Percentiles rank a stretch among this genome's conserved stretches.
These are phyloP conservation scores for Danio rerio DNA, from an alignment of 2,113 vertebrate genomes.

Conservation along the genomic window DNA sequence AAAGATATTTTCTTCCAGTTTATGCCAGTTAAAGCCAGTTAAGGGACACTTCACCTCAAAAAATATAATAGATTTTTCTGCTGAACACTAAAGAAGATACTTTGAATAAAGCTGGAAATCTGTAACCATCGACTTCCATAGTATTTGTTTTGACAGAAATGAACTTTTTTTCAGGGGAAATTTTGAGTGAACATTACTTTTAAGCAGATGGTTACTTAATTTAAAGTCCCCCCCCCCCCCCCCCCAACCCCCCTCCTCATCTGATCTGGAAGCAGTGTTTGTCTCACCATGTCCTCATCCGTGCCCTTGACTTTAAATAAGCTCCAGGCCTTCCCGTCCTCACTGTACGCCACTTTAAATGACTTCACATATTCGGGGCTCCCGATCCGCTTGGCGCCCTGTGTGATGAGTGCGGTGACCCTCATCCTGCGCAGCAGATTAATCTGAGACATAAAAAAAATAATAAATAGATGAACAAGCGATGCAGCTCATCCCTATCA, in stretches of 20 bases:
- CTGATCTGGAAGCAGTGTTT: neutral
- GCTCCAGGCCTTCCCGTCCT: constrained; percentile 82
- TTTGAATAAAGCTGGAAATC: too few species aligned
- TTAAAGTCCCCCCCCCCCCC: too few species aligned
- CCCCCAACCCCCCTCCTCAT: constrained; percentile 8
- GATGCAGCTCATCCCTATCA: constrained; percentile 25
- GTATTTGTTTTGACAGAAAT: too few species aligned
- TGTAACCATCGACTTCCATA: too few species aligned
- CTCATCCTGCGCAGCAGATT: constrained; percentile 87
- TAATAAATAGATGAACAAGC: neutral
- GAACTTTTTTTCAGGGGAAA: too few species aligned
- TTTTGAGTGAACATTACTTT: too few species aligned
- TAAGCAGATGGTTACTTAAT: neutral
- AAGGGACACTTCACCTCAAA: too few species aligned
- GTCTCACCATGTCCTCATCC: constrained; percentile 83
- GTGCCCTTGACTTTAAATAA: constrained; percentile 84
- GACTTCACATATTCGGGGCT: constrained; percentile 89
- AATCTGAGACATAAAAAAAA: constrained; percentile 72
- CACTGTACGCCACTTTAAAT: constrained; percentile 86
- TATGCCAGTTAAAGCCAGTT: too few species aligned
- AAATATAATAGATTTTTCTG: too few species aligned
- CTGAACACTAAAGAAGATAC: too few species aligned
- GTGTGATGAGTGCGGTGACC: constrained; percentile 87
- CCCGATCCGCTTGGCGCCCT: constrained; percentile 88
- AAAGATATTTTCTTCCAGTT: too few species aligned